Percentiles rank a stretch among this genome's conserved stretches.
phyloP scores from a whole-genome alignment of 2,888 invertebrate species.

The Emesis furor region DNA sequence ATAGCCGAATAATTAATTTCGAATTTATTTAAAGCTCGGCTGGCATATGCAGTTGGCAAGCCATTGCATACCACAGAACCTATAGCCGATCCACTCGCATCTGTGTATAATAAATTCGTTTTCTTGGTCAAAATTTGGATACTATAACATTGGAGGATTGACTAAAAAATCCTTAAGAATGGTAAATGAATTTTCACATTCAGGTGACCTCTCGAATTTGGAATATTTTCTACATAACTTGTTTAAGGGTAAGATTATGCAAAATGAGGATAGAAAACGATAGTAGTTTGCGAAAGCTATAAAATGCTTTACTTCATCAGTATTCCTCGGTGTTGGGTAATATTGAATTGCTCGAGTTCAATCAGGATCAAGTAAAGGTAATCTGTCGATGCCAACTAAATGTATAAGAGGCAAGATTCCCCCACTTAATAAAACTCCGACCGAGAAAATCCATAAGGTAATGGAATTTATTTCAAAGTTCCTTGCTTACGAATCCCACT shows the following conservation, averaged over 20 bases:
- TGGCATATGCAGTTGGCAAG: neutral
- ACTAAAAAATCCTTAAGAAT: conserved; percentile 52
- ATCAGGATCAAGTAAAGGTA: conserved; percentile 40
- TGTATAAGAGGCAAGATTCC: too few species aligned
- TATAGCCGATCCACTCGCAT: conserved; percentile 56
- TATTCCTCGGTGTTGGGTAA: conserved; percentile 57
- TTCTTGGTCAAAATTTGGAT: conserved; percentile 57
- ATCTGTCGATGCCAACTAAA: too few species aligned
- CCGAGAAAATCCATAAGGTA: too few species aligned
- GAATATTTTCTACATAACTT: conserved; percentile 57
- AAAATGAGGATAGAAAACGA: conserved; percentile 50
- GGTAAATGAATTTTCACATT: conserved; percentile 63
- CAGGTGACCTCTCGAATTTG: conserved; percentile 53
- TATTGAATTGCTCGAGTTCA: conserved; percentile 47
- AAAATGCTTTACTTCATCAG: conserved; percentile 28
- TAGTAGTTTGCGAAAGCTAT: conserved; percentile 55
- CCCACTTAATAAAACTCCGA: too few species aligned
- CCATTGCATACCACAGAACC: conserved; percentile 36
- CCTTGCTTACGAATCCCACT: too few species aligned
- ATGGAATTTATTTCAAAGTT: too few species aligned
- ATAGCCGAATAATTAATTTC: neutral
- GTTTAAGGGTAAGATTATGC: conserved; percentile 61
- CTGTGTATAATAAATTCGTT: conserved; percentile 67
- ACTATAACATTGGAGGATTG: conserved; percentile 59
- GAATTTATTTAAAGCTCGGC: neutral